A percentile compares a stretch with the other conserved stretches of the same genome.
phyloP scores from a whole-genome alignment of 2,113 vertebrate genomes.

The Anseranas semipalmata region DNA sequence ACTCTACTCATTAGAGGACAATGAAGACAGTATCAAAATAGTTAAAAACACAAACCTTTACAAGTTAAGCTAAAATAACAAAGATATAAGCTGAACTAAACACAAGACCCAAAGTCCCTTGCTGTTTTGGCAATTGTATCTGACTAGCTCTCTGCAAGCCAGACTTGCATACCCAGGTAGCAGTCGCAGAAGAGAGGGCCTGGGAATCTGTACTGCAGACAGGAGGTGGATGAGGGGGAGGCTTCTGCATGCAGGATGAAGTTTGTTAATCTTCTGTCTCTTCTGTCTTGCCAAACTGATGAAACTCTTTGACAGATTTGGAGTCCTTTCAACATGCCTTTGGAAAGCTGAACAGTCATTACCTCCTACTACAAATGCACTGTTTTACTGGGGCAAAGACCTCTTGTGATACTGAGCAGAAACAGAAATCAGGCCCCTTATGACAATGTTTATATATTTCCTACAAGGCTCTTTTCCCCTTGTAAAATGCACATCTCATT shows the following conservation, averaged over 20 bases:
- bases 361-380: not conserved
- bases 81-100: not conserved
- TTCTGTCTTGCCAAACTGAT: not conserved
- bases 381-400: not conserved
- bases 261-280: not conserved
- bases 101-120: not conserved
- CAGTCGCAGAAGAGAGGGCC: not conserved
- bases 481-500: not conserved
- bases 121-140: not conserved
- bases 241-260: not conserved
- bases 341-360: not conserved
- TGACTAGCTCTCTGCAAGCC: not conserved
- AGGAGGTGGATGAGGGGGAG: not conserved
- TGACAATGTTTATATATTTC: constrained; percentile 28
- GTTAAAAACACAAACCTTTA: not conserved
- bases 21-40: not conserved
- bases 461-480: not conserved
- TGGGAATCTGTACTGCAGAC: not conserved
- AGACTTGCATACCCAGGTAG: not conserved
- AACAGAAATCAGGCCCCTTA: constrained; percentile 1
- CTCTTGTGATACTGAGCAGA: constrained; percentile 25
- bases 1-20: not conserved
- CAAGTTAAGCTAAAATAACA: not conserved
- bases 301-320: not conserved
- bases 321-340: not conserved